These are phyloP conservation scores for Sarcophilus harrisii DNA, from an alignment of 2,797 vertebrate species.

Conservation along the genomic window DNA sequence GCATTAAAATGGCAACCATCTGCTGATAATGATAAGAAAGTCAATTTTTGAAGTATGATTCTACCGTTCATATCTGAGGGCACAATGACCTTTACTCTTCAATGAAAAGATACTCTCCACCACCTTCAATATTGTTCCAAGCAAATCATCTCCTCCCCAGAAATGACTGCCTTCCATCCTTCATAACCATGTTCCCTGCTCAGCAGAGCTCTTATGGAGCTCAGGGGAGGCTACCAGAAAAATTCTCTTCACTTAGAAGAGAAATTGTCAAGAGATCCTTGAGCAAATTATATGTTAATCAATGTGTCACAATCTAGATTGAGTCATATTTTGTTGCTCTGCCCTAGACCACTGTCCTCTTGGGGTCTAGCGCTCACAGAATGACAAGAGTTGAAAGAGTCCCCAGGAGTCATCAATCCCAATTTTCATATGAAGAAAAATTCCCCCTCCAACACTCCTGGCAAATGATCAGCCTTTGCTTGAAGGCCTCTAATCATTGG, in stretches of 20 bases:
- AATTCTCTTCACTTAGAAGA: neutral
- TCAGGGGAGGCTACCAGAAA: neutral
- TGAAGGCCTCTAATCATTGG: neutral
- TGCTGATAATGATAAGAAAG: accelerated
- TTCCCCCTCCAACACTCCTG: neutral
- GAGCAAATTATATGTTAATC: neutral
- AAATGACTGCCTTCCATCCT: neutral
- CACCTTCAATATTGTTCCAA: neutral
- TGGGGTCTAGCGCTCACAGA: neutral
- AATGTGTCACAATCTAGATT: neutral
- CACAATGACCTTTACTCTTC: neutral
- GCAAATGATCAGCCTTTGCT: neutral
- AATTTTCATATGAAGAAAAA: neutral
- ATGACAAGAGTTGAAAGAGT: neutral
- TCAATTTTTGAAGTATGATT: neutral
- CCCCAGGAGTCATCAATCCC: neutral
- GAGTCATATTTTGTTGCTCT: neutral
- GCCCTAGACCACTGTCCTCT: neutral
- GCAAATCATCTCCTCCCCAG: neutral
- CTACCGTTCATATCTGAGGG: neutral
- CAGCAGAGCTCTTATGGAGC: neutral
- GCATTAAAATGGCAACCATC: accelerated
- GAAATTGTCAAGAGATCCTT: neutral
- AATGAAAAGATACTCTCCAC: neutral
- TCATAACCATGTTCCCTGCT: neutral